phyloP scores from a whole-genome alignment of 2,888 invertebrate species.

The Epistrophe eligans region DNA sequence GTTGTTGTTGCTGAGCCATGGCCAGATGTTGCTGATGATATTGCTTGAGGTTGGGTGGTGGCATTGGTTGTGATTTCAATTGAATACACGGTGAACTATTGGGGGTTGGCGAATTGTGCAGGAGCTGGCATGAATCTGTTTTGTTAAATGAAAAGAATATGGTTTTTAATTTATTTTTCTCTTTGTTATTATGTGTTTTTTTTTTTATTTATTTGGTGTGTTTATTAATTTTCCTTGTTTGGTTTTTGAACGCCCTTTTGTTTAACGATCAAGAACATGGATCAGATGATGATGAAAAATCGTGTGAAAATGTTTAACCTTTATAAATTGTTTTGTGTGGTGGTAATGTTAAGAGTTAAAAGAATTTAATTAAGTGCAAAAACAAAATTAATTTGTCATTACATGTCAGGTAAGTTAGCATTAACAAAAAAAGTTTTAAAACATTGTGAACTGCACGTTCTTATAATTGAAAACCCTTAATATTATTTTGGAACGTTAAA shows the following conservation, averaged over 20 bases:
- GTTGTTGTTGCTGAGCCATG: constrained; percentile 77
- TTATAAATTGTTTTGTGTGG: constrained; percentile 11
- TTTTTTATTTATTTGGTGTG: too few species aligned
- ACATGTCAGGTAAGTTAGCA: neutral
- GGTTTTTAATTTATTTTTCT: constrained; percentile 49
- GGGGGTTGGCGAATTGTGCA: constrained; percentile 81
- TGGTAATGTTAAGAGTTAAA: neutral
- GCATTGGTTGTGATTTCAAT: constrained; percentile 76
- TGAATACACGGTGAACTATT: constrained; percentile 79
- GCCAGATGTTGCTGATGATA: constrained; percentile 70
- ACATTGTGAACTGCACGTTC: neutral
- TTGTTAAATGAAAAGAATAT: constrained; percentile 63
- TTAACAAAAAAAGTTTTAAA: neutral
- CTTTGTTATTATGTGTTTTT: constrained; percentile 15
- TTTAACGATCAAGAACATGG: constrained; percentile 39
- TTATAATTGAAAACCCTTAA: neutral
- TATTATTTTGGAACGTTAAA: too few species aligned
- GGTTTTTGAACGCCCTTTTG: constrained; percentile 32
- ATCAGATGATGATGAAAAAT: constrained; percentile 18
- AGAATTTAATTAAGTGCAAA: constrained; percentile 32
- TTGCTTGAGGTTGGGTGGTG: constrained; percentile 72
- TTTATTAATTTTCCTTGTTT: constrained; percentile 44
- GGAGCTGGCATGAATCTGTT: constrained; percentile 83
- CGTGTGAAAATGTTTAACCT: constrained; percentile 23
- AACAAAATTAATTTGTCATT: constrained; percentile 2